A percentile compares a stretch with the other conserved stretches of the same genome.
phyloP scores from a whole-genome alignment of 1,140 invertebrate genomes.

The Ptiloglossa arizonensis region DNA sequence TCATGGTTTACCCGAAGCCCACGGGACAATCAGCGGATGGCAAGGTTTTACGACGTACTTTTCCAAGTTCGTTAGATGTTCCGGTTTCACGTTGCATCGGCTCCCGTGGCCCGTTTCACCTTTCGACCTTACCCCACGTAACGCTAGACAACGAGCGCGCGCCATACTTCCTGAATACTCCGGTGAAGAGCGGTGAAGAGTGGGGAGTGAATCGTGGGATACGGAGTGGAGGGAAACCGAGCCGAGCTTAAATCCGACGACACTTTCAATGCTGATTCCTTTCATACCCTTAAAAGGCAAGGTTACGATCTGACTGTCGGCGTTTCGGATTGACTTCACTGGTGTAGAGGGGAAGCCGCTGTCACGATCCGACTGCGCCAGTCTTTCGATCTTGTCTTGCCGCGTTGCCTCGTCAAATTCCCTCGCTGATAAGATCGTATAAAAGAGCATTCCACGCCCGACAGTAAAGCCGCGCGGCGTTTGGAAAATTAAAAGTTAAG shows the following conservation, averaged over 20 bases:
- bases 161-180: conserved; percentile 24
- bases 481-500: background rate
- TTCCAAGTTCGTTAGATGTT: conserved; percentile 61
- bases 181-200: no score
- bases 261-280: conserved; percentile 63
- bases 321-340: conserved; percentile 40
- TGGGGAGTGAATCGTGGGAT: no score
- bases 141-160: conserved; percentile 6
- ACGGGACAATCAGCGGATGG: conserved; percentile 53
- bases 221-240: no score
- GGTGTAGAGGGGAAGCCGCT: conserved; percentile 15
- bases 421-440: background rate
- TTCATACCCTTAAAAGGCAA: conserved; percentile 55
- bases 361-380: background rate
- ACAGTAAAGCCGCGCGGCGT: background rate
- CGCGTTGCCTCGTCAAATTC: conserved; percentile 45
- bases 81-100: conserved; percentile 45
- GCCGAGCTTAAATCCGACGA: conserved; percentile 51
- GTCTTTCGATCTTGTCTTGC: conserved; percentile 38
- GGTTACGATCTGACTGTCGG: conserved; percentile 53
- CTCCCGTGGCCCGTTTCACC: conserved; percentile 32
- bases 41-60: conserved; percentile 59
- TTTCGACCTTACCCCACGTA: conserved; percentile 8
- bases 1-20: conserved; percentile 24
- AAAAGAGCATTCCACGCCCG: background rate